These are phyloP conservation scores for Trachymyrmex cornetzi DNA, from an alignment of 1,140 invertebrate species.

Conservation along the genomic window DNA sequence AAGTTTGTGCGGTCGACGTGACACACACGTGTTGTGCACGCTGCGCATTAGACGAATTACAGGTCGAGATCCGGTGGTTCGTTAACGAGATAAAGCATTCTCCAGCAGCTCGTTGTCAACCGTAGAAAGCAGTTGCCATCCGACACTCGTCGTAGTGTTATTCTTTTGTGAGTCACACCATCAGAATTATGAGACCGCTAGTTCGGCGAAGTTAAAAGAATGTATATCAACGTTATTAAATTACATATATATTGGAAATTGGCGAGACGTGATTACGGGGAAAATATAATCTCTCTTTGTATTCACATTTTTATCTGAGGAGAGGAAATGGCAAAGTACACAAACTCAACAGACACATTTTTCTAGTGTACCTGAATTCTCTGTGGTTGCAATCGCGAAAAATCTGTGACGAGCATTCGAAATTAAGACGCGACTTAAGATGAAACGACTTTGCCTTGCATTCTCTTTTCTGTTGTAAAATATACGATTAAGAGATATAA, in stretches of 20 bases:
- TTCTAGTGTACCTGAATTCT: background rate
- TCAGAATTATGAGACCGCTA: conserved; percentile 19
- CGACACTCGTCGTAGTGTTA: conserved; percentile 38
- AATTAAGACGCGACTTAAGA: background rate
- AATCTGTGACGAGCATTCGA: background rate
- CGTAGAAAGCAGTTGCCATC: conserved; percentile 44
- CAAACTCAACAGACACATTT: background rate
- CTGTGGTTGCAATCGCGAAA: background rate
- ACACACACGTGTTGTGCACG: conserved; percentile 29
- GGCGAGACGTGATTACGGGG: background rate
- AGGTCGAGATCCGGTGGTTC: conserved; percentile 54
- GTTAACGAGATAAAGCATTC: conserved; percentile 64
- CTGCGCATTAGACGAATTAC: conserved; percentile 64
- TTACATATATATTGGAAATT: conserved; percentile 12
- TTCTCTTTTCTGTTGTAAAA: conserved; percentile 34
- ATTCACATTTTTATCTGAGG: background rate
- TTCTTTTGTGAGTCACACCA: conserved; percentile 42
- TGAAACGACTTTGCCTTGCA: background rate
- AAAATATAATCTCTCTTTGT: background rate
- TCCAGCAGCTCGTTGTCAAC: conserved; percentile 23
- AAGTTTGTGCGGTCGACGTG: conserved; percentile 39
- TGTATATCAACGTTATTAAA: conserved; percentile 9
- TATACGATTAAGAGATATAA: conserved; percentile 38
- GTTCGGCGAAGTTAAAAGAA: conserved; percentile 31
- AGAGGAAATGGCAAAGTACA: background rate